Base-by-base conservation (phyloP, 2,888 invertebrate species). In the Leptothorax acervorum region DNA sequence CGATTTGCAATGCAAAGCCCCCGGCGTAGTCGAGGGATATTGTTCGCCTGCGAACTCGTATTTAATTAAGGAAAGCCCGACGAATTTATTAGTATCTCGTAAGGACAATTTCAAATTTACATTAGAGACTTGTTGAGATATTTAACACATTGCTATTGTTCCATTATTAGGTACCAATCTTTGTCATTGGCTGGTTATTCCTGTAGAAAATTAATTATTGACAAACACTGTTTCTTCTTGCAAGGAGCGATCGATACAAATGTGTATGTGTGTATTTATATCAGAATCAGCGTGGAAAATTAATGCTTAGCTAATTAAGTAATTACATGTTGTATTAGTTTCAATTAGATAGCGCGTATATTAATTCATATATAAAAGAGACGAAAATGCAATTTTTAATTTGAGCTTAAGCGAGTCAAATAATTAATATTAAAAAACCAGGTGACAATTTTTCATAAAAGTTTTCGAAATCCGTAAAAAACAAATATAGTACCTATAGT, bases 1-100 rank as follows among this genome's bases (percentile, higher is more conserved):
- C 48, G 55, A 83, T 82, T 83, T 83, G 68, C 83, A 82, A 76
- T 83, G 83, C 82, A 83, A 66, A 83, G 31, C 55, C 42, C 0
- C 28, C 63, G n/a, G 31, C 8, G 23, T 53, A 73, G 57, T 79
- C n/a, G 78, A 51, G 42, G 8, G 78, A 82, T 55, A 82, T 78
- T 63, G 51, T 66, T 28, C 48, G 48, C 55, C 6, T 48, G 39
- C 82, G 53, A 78, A 45, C 42, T 82, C 63, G 45, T 65, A 79
- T 79, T 83, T 82, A 81, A 83, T 83, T 83, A 79, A 79, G 48
- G 23, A 81, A 57, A 66, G 12, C 48, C 31, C 53, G 18, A 63
- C 78, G 75, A 53, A 51, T 65, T 63, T 62, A 78, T 42, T 45
- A 31, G 31, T 73, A 42, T 66, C 28, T 57, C 57, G 6, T 60